Evolutionary conservation across 2,888 invertebrate genomes (phyloP), one percentile per base, ranked within the genome.

Genomic region (Chrysolina haemoptera): DNA sequence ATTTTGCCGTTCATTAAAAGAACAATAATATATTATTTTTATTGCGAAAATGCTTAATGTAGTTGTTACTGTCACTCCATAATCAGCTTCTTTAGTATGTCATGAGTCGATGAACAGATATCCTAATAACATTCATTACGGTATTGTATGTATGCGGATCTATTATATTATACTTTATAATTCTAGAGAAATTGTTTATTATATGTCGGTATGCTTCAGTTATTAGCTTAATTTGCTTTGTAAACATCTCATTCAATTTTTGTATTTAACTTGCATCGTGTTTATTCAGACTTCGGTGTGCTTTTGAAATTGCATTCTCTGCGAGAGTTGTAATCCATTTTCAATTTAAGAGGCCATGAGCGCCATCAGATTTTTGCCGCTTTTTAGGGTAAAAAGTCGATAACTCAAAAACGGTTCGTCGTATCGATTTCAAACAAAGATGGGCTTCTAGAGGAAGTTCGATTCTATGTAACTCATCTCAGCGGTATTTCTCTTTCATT

Each of bases 81-180:
- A 48, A 48, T 48, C 6, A 48, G 48, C n/a, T 48, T 48, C 16
- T 48, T 48, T 10, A 48, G 48, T 48, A 16, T 48, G 48, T 48
- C 48, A 48, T 16, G 48, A 48, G 0, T 16, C 48, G 12, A 53
- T 53, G 20, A 53, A 53, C 12, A 53, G 9, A 53, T 53, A 18
- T 10, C 20, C 18, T 53, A 20, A 12, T 43, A 53, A 10, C 20
- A 18, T 18, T 20, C 12, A 53, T 53, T 53, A 20, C 5, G 20
- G 18, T 18, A 53, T 53, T 53, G 11, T 12, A 53, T 12, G 20
- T 12, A 53, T 20, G 18, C 11, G 18, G 11, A 20, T 53, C 12
- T 20, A 53, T 53, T 20, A 20, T 12, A 53, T 53, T 53, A 53
- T 20, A 53, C 53, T 53, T 53, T 53, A 53, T 53, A 53, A 53